Evolutionary conservation across 2,797 vertebrate species (phyloP), one percentile per base, ranked within the genome.

Genomic region (Pipistrellus kuhlii): DNA sequence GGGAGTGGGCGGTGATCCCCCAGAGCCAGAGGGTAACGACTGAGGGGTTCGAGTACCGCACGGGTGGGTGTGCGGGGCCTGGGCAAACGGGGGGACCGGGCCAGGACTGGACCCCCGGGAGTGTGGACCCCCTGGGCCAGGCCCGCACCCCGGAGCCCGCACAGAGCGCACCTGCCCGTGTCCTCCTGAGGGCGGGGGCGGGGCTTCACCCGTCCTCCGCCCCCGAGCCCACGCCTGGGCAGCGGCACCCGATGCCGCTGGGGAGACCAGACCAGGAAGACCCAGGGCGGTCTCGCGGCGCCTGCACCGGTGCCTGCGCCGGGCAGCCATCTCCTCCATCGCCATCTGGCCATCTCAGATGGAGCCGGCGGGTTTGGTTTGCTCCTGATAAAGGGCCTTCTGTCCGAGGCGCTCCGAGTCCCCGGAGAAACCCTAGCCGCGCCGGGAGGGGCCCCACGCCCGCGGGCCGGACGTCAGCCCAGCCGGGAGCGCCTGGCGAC

Each of bases 311-410:
- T 59, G 62, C 66, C 73, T 35, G 69, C 51, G 44, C 46, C 0
- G 10, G 41, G 62, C 0, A 2, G 82, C 88, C 78, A 30, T 75
- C 84, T 69, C 88, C 87, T 83, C 25, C 6, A 93, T 88, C 82
- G 85, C 72, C 5, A 86, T 86, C 93, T 41, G 21, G 92, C 92
- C 72, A 95, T 94, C 94, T 77, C 88, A 95, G 95, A 76, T 76
- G 90, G 57, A 68, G 18, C 88, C 30, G 21, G 57, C 66, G 57
- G 25, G 78, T 23, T 59, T 51, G 46, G 53, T 64, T 94, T 80
- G 68, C 77, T 83, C 51, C 87, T 90, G 85, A 92, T 81, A 80
- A 76, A 77, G 68, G 90, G 35, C 75, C 66, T 44, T 85, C 55
- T 85, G 76, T 86, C 84, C 82, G 8, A 0, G 18, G 51, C 32